Base-by-base conservation (phyloP, 2,797 vertebrate genomes). In the Oreortyx pictus region DNA sequence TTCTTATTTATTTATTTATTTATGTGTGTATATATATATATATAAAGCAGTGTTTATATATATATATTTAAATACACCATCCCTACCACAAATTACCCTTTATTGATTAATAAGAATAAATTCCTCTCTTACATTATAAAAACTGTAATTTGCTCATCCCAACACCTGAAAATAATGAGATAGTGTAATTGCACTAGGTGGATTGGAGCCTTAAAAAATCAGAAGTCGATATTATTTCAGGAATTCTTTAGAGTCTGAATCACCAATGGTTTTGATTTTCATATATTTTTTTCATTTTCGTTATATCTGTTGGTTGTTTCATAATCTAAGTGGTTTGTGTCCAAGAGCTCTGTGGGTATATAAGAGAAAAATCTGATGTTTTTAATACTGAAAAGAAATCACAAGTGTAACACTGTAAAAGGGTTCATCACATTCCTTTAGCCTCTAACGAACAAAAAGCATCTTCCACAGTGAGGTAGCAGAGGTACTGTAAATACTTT, bases 261-360 rank as follows among this genome's bases (percentile, higher is more conserved):
- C 25, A 68, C 27, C 23, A 59, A 57, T 29, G 20, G 65, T 46
- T 82, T 62, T 67, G 5, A 43, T 61, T 15, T 62, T 74, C 14
- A 4, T 27, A 57, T 2, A 2, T 14, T 25, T 1, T 50, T 77
- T 75, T 57, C 31, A n/a, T 47, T 54, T 88, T 59, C 2, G 31
- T 33, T 88, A 4, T 14, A 4, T 49, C 70, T 18, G 70, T 86
- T 54, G 61, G 14, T 19, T 76, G 50, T 71, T 4, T 77, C 6
- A 31, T 6, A 88, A 57, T 27, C 25, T 22, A 60, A 47, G 37
- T 3, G 41, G 9, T 43, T 89, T 74, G 22, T 43, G 14, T 52
- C 41, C 33, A 81, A 82, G 31, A 70, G 9, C 20, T 20, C 46
- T 83, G 18, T 0, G 3, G 39, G 11, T 0, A 0, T 52, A 4